Conservation (phyloP, 2,888 invertebrate species). For the Malthinus seriepunctatus region DNA sequence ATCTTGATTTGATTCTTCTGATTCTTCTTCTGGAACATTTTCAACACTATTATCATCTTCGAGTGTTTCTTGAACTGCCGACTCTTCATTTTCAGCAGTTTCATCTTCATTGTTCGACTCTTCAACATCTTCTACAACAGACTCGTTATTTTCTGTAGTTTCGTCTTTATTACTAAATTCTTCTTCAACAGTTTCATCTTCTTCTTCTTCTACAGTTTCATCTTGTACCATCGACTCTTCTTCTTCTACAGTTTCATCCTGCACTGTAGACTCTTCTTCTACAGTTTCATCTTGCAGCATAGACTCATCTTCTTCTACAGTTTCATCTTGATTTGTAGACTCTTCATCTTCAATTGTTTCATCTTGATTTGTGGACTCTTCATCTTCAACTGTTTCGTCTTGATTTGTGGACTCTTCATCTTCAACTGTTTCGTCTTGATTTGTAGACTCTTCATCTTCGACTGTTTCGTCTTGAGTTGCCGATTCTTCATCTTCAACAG, state of each 20-base stretch:
- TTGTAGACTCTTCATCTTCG: conserved; percentile 22
- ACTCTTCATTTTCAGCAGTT: conserved; percentile 36
- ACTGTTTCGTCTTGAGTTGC: conserved; percentile 16
- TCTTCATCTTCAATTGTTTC: conserved; percentile 34
- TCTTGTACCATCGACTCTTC: conserved; percentile 15
- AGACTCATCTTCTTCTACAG: conserved; percentile 7
- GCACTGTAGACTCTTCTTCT: conserved; percentile 4
- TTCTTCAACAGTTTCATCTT: conserved; percentile 38
- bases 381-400: conserved; percentile 25
- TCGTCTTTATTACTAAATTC: conserved; percentile 32
- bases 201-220: conserved; percentile 29
- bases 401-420: conserved; percentile 21
- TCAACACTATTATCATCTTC: conserved; percentile 45
- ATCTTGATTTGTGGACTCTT: conserved; percentile 14
- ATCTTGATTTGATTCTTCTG: conserved; percentile 39
- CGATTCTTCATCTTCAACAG: conserved; percentile 34
- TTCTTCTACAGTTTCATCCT: conserved; percentile 11
- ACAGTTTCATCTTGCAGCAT: neutral
- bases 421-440: conserved; percentile 33
- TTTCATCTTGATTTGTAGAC: neutral
- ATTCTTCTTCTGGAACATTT: conserved; percentile 42
- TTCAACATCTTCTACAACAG: conserved; percentile 41
- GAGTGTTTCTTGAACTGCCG: conserved; percentile 31
- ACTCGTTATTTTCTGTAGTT: conserved; percentile 43
- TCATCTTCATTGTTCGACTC: conserved; percentile 26